Conservation (phyloP, 2,113 vertebrate species). For the Mixornis gularis region DNA sequence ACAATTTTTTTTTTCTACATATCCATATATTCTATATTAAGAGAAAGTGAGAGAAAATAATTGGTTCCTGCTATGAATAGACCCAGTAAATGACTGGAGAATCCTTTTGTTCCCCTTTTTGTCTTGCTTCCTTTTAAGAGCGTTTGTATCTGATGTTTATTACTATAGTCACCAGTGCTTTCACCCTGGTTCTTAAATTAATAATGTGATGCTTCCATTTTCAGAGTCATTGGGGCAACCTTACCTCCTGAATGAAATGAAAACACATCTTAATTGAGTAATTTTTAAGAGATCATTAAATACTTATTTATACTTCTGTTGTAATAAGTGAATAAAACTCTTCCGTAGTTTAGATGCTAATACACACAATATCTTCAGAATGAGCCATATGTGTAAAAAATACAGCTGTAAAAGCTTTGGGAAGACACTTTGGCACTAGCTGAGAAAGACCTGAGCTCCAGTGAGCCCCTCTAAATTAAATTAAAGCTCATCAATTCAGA, state of each 20-base stretch:
- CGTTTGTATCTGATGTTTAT: not conserved
- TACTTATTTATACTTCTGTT: not conserved
- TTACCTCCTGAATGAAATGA: not conserved
- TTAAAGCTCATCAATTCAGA: not conserved
- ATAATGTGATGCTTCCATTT: not conserved
- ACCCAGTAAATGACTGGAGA: not conserved
- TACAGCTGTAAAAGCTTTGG: not conserved
- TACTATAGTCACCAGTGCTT: not conserved
- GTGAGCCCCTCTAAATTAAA: not conserved
- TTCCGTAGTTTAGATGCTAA: not conserved
- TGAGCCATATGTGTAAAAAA: not conserved
- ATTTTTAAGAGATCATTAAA: not conserved
- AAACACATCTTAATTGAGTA: not conserved
- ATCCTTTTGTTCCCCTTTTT: not conserved
- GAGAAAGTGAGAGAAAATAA: not conserved
- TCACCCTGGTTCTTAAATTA: not conserved
- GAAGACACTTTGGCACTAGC: not conserved
- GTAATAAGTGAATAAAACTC: not conserved
- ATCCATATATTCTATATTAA: not conserved
- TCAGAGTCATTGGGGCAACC: not conserved
- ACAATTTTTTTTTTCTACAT: not conserved
- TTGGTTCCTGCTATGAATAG: not conserved
- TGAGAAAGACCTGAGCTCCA: not conserved
- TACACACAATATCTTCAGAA: not conserved
- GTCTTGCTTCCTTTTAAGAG: not conserved